Base-by-base conservation (phyloP, 2,797 vertebrate species). In the Serranus cabrilla region DNA sequence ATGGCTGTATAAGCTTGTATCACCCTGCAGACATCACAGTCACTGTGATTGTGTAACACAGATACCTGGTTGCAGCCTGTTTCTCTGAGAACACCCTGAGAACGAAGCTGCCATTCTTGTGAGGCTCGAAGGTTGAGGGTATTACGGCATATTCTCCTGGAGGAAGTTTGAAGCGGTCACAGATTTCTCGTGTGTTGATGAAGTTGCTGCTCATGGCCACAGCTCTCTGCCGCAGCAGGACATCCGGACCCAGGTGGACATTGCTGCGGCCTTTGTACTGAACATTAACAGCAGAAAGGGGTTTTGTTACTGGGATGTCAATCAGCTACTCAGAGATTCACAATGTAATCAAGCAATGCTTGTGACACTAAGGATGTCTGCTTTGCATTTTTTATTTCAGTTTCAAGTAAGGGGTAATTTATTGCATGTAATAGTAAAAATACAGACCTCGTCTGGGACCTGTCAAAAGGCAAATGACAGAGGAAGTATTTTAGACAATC, bases 371-470 rank as follows among this genome's bases (percentile, higher is more conserved):
- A 1, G n/a, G 13, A 0, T 60, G 16, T 27, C n/a, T 37, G 0
- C 31, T 64, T 52, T 69, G 10, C 11, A 21, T 47, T 31, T 50
- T 4, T 23, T 21, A 49, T 47, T 40, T 70, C 1, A 34, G 2
- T 17, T 52, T 59, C 7, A 64, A 18, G 11, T 11, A 11, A 49
- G 11, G 5, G 8, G 37, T 45, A 16, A 18, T 31, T 10, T 46
- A 14, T 27, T 39, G 27, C 5, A 43, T 45, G 42, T 39, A 11
- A 25, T 1, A 62, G 37, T 47, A n/a, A 1, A 59, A 61, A 66
- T 71, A 92, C 94, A 31, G 59, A 96, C 96, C 96, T 96, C 84
- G 2, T 95, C 93, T 14, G 96, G 96, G 60, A 96, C 93, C 96
- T 96, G 92, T 39, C 25, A 85, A 51, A 80, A 71, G 1, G 3